Evolutionary conservation across 2,797 vertebrate species (phyloP), one percentile per base, ranked within the genome.

Genomic region (Orientallactaga sibirica): DNA sequence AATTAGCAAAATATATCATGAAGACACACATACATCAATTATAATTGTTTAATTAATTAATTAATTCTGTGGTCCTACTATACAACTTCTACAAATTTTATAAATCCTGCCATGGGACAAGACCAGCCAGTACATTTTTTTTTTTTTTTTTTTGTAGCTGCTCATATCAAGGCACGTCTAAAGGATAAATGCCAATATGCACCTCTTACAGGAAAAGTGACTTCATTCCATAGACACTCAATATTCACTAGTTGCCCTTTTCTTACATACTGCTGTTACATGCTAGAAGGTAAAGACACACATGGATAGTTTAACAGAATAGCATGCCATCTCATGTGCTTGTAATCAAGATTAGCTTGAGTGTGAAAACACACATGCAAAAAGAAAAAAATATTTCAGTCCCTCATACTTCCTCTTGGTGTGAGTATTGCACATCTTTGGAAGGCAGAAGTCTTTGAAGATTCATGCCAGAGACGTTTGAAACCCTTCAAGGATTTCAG

Each of bases 1-100:
- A 15, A n/a, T 90, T 90, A 33, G 75, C 8, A 48, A 81, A 95
- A 94, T 19, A 81, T 67, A 3, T 86, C 77, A 66, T 58, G 24
- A 86, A 87, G 4, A 25, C 9, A 86, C 4, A 83, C 5, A 37
- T 73, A 18, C 22, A 3, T 93, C 29, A 67, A 48, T 58, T 70
- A n/a, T 67, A 67, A 3, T 15, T 55, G 55, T 15, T 71, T 20
- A 90, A 68, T 74, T 67, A 71, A 18, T 71, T 82, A 74, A 25
- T 37, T 82, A 74, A 25, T 78, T 55, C 11, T 55, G 68, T 88
- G 9, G 3, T 1, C 5, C 66, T 33, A 37, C 67, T 48, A 61
- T 88, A 83, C 10, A 78, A 67, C 52, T 43, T 81, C 33, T 24
- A 37, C 2, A 86, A 27, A 82, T 3, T 67, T 37, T 90, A 0